Evolutionary conservation across 1,140 invertebrate species (phyloP), one percentile per base, ranked within the genome.

Genomic region (Philaenus spumarius): DNA sequence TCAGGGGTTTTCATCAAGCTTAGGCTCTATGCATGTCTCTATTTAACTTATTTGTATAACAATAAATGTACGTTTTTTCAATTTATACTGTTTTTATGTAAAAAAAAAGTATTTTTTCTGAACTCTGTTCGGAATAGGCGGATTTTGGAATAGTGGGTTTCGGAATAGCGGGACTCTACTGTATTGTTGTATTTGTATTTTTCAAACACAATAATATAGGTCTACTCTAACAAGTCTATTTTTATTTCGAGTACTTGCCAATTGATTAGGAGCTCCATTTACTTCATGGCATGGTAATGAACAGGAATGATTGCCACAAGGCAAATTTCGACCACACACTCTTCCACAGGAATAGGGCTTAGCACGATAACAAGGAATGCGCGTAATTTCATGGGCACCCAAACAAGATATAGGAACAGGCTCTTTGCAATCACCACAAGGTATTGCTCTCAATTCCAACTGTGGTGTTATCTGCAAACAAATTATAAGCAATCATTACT

Each of bases 241-340:
- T n/a, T n/a, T n/a, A n/a, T n/a, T n/a, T n/a, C n/a, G n/a, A 42
- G 24, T 43, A 24, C 45, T 61, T 50, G 62, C 59, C 34, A 40
- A 24, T 1, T 22, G 14, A 20, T 56, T 30, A 20, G 47, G 15
- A 42, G 61, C 48, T 20, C 73, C 57, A 57, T 75, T 71, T 2
- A 85, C 80, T 14, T 72, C 66, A 68, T 97, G 93, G 71, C 93
- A 97, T 9, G 79, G 68, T 34, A 82, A 67, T 19, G 74, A 66
- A 70, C 93, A 97, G 1, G 65, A 76, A 67, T 97, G 93, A 74
- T 94, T 94, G 1, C 80, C 80, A 71, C 93, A 97, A 0, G 69
- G 42, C 11, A 94, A 73, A 7, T 69, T 40, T 59, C 79, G 75
- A 0, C 84, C 86, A 76, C 91, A 95, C 23, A 73, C 69, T 46